A percentile compares a stretch with the other conserved stretches of the same genome.
phyloP scores from a whole-genome alignment of 2,797 vertebrate genomes.

The Tokudaia tokunoshimensis region DNA sequence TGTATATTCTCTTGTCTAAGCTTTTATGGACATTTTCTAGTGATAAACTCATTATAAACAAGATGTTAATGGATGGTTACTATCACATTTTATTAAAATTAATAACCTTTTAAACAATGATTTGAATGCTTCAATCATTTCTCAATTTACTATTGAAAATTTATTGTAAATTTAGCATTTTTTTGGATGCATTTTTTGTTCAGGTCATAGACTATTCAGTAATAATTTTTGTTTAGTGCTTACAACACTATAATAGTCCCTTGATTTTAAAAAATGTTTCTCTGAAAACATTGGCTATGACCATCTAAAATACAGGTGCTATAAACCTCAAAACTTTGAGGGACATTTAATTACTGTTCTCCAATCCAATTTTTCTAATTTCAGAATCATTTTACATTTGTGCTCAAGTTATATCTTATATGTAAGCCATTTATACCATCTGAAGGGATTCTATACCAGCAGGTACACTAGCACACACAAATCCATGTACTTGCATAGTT shows the following conservation, averaged over 20 bases:
- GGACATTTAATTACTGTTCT: background rate
- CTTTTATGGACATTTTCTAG: conserved; percentile 19
- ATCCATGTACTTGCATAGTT: background rate
- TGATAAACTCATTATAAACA: background rate
- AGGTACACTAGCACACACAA: background rate
- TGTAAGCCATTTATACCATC: background rate
- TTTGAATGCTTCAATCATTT: background rate
- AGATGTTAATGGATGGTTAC: background rate
- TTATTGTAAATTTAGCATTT: background rate
- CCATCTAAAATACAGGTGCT: background rate
- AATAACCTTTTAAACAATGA: background rate
- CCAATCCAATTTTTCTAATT: background rate
- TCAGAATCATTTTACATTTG: background rate
- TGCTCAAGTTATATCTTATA: background rate
- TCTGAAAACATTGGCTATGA: conserved; percentile 2
- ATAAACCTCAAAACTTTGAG: background rate
- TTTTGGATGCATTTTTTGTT: conserved; percentile 15
- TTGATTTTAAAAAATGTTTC: background rate
- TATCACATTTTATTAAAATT: background rate
- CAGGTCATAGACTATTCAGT: conserved; percentile 10
- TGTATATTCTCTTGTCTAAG: background rate
- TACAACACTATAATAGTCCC: background rate
- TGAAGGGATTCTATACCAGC: background rate
- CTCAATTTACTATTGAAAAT: background rate
- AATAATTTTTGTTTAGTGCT: background rate